Percentiles rank a stretch among this genome's conserved stretches.
These are phyloP conservation scores for Cerceris rybyensis DNA, from an alignment of 2,888 invertebrate genomes.

Conservation along the genomic window DNA sequence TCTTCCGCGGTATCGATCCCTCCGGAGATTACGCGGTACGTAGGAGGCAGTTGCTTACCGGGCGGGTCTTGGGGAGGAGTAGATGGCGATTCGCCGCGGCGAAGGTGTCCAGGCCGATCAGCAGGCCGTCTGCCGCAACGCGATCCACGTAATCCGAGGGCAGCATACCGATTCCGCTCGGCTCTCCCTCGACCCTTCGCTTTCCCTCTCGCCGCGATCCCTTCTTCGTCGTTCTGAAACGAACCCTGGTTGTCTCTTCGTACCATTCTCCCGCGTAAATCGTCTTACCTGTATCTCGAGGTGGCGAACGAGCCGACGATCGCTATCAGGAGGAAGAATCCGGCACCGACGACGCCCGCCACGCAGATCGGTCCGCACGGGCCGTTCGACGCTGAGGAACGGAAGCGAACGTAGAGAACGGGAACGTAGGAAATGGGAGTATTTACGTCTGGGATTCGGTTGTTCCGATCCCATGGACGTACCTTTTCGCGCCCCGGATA, in stretches of 20 bases:
- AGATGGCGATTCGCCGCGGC: conserved; percentile 73
- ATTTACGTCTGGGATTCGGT: too few relatives aligned
- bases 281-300: conserved; percentile 76
- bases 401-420: background rate
- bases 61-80: conserved; percentile 73
- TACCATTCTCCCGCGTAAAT: background rate
- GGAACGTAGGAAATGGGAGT: background rate
- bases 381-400: conserved; percentile 61
- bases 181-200: conserved; percentile 70
- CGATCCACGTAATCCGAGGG: conserved; percentile 79
- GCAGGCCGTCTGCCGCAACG: conserved; percentile 71
- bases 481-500: conserved; percentile 75
- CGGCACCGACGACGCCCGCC: conserved; percentile 81
- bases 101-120: conserved; percentile 78
- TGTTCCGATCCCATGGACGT: background rate
- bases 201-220: conserved; percentile 76
- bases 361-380: conserved; percentile 82
- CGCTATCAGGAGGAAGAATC: conserved; percentile 78
- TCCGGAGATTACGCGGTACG: too few relatives aligned
- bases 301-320: conserved; percentile 72
- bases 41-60: conserved; percentile 66
- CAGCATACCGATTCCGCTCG: conserved; percentile 74
- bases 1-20: too few relatives aligned
- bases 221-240: conserved; percentile 73
- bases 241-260: background rate